Base-by-base conservation (phyloP, 2,113 vertebrate species). In the Triplophysa tibetana region DNA sequence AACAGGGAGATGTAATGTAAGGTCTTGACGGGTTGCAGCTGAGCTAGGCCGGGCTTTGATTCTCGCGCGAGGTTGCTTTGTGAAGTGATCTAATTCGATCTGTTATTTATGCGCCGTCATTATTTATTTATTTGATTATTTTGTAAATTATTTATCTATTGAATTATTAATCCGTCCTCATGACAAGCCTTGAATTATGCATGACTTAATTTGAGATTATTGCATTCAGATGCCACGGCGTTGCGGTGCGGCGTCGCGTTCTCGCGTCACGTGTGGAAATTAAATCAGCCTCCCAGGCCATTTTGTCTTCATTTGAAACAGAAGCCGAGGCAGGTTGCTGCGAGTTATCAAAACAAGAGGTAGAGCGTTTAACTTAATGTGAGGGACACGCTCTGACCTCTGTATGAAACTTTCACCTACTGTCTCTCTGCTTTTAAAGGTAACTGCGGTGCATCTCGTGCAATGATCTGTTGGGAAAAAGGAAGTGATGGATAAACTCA, bases 41-140 rank as follows among this genome's bases (percentile, higher is more conserved):
- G 23, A n/a, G 9, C 63, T 7, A 0, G 62, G 19, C 68, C 92
- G 92, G 89, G 93, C 94, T 93, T 79, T 92, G 92, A 93, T 93
- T 93, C 93, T 92, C 89, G 94, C 94, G 92, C 90, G 90, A 62
- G 90, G 90, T 94, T 93, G 93, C 92, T 93, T 95, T 94, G 89
- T 92, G 93, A 93, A 95, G 95, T 94, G 94, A 96, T 96, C 97
- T 95, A 94, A 91, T 96, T 94, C 92, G 90, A 94, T 97, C 90
- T 93, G 94, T 98, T 97, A 97, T 98, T 98, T 97, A 97, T 97
- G 95, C 92, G 87, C 88, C 93, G 84, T 94, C 95, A 96, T 99
- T 94, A 97, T 96, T 98, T 97, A 98, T 97, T 96, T 97, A 98
- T 98, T 96, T 98, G 95, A 98, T 98, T 98, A 98, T 98, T 98